Conservation (phyloP, 1,140 invertebrate genomes). For the Pararge aegeria region DNA sequence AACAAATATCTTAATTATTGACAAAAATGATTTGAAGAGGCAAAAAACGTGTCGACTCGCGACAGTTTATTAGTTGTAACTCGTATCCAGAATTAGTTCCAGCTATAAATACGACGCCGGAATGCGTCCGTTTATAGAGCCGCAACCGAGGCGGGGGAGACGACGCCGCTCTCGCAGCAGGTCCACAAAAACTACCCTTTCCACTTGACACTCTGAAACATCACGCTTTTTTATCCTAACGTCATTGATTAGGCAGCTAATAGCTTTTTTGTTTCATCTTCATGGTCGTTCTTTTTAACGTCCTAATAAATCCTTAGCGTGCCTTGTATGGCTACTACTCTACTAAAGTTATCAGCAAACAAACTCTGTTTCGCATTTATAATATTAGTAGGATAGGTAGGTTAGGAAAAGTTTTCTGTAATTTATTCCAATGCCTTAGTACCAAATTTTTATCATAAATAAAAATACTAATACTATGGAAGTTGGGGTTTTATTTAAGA, state of each 20-base stretch:
- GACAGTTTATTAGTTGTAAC: conserved; percentile 40
- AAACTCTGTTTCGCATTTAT: too few species aligned
- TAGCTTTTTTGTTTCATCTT: neutral
- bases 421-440: too few species aligned
- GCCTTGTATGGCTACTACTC: too few species aligned
- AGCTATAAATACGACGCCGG: conserved; percentile 53
- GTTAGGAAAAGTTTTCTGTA: too few species aligned
- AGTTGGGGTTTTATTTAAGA: too few species aligned
- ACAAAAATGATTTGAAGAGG: conserved; percentile 5
- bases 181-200: conserved; percentile 37
- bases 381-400: too few species aligned
- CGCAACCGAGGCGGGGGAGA: conserved; percentile 51
- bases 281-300: too few species aligned
- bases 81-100: conserved; percentile 51
- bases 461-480: too few species aligned
- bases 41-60: conserved; percentile 21
- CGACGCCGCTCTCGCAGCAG: conserved; percentile 31
- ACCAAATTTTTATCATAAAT: too few species aligned
- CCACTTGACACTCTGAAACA: conserved; percentile 14
- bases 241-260: neutral
- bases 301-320: too few species aligned
- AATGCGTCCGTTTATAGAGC: conserved; percentile 66
- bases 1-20: too few species aligned
- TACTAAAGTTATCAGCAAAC: too few species aligned
- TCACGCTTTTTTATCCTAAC: neutral